phyloP scores from a whole-genome alignment of 2,888 invertebrate genomes.

The Aspidiotus rigidus region DNA sequence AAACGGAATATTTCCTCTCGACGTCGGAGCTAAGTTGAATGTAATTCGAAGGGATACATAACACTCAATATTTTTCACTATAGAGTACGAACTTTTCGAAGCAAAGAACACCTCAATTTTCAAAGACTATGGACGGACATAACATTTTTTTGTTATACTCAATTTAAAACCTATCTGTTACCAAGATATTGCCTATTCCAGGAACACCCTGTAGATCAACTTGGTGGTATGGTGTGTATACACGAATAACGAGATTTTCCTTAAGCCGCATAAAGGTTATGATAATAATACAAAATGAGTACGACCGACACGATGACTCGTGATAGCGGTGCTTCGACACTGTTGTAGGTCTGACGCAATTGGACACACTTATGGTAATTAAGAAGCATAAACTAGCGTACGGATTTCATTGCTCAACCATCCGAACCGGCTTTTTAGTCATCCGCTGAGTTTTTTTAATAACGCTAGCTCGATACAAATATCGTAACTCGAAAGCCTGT shows the following conservation, averaged over 20 bases:
- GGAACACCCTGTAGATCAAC: too few species aligned
- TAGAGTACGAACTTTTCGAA: too few species aligned
- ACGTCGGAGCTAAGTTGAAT: too few species aligned
- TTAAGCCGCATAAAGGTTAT: not conserved
- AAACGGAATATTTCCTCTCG: too few species aligned
- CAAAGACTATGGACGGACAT: too few species aligned
- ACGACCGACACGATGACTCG: conserved; percentile 27
- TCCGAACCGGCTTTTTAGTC: conserved; percentile 32
- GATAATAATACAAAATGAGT: not conserved
- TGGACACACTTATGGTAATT: conserved; percentile 34
- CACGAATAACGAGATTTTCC: conserved; percentile 4
- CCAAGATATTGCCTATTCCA: too few species aligned
- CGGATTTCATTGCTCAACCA: conserved; percentile 33
- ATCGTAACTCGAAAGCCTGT: not conserved
- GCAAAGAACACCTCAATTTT: too few species aligned
- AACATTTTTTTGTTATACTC: too few species aligned
- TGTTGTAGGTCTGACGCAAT: conserved; percentile 33
- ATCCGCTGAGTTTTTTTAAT: conserved; percentile 11
- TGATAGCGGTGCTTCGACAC: conserved; percentile 30
- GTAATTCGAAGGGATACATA: too few species aligned
- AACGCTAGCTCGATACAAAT: not conserved
- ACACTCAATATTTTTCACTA: too few species aligned
- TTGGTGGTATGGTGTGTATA: not conserved
- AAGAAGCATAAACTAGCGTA: conserved; percentile 31
- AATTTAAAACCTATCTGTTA: too few species aligned